These are phyloP conservation scores for Percopsis omiscomaycus DNA, from an alignment of 2,797 vertebrate genomes.

Conservation along the genomic window DNA sequence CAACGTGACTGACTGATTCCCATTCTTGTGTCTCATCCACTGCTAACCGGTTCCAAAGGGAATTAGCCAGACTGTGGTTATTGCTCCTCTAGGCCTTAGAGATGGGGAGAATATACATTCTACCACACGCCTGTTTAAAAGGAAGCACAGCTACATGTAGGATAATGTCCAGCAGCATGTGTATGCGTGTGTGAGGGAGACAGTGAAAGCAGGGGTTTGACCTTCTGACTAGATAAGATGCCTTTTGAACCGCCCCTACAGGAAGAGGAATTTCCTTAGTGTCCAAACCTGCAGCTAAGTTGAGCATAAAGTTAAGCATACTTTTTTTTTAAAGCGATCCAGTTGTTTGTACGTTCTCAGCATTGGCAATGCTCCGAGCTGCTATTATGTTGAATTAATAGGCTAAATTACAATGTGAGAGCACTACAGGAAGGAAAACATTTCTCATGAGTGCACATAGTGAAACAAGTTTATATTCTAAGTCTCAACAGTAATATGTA, in stretches of 20 bases:
- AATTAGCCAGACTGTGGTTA: constrained; percentile 20
- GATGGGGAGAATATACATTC: constrained; percentile 1
- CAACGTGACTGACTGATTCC: constrained; percentile 27
- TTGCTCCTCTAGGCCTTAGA: constrained; percentile 24
- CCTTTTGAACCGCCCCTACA: constrained; percentile 42
- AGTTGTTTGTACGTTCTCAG: constrained; percentile 2
- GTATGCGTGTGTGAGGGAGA: neutral
- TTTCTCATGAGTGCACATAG: constrained; percentile 16
- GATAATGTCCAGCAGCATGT: constrained; percentile 16
- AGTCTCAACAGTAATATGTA: constrained; percentile 24
- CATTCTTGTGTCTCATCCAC: constrained; percentile 45
- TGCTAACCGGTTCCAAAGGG: constrained; percentile 44
- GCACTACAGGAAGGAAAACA: constrained; percentile 20
- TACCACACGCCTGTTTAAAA: constrained; percentile 18
- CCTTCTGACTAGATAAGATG: constrained; percentile 38
- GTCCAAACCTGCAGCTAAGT: constrained; percentile 20
- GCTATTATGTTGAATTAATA: constrained; percentile 7
- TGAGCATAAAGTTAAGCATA: neutral
- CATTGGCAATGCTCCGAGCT: constrained; percentile 5
- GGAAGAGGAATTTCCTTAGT: constrained; percentile 57
- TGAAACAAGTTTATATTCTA: constrained; percentile 18
- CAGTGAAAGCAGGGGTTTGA: constrained; percentile 21
- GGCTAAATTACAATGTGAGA: constrained; percentile 29
- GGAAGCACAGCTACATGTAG: constrained; percentile 42
- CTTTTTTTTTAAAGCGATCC: neutral